Conservation (phyloP, 1,140 invertebrate species). For the Drosophila novamexicana region DNA sequence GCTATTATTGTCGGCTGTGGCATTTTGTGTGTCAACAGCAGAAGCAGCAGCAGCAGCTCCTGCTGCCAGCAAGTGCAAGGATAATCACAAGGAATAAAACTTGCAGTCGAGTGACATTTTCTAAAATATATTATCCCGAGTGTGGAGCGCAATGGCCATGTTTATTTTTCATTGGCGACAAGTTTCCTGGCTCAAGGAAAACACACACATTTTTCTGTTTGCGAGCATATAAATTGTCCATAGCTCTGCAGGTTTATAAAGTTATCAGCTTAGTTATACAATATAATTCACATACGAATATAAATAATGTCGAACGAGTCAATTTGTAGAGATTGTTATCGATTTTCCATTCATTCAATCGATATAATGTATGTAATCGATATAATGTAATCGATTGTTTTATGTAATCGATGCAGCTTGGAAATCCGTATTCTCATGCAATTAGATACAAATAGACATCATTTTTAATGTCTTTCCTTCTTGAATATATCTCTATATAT, state of each 20-base stretch:
- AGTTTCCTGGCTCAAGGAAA: slow-evolving; percentile 8
- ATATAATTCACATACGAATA: too few relatives aligned
- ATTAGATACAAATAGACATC: too few relatives aligned
- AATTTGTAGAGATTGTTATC: too few relatives aligned
- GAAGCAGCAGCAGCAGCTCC: slow-evolving; percentile 10
- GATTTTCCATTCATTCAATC: too few relatives aligned
- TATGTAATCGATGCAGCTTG: too few relatives aligned
- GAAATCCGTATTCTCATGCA: too few relatives aligned
- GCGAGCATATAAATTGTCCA: slow-evolving; percentile 3
- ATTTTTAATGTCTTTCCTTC: too few relatives aligned
- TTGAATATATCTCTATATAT: too few relatives aligned
- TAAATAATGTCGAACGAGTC: too few relatives aligned
- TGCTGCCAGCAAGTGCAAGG: slow-evolving; percentile 73
- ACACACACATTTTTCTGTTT: not conserved
- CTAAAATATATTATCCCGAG: slow-evolving; percentile 31
- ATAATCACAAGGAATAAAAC: slow-evolving; percentile 57
- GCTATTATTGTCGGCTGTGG: slow-evolving; percentile 64
- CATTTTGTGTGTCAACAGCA: slow-evolving; percentile 66
- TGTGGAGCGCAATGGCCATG: slow-evolving; percentile 11
- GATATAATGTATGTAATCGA: too few relatives aligned
- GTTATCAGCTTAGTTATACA: not conserved
- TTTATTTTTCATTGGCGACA: slow-evolving; percentile 24
- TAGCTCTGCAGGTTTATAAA: not conserved
- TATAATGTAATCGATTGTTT: too few relatives aligned
- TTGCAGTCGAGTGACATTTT: slow-evolving; percentile 35